A percentile compares a stretch with the other conserved stretches of the same genome.
Evolutionary conservation across 2,888 invertebrate genomes (phyloP).

Genomic region (Megastigmus dorsalis): DNA sequence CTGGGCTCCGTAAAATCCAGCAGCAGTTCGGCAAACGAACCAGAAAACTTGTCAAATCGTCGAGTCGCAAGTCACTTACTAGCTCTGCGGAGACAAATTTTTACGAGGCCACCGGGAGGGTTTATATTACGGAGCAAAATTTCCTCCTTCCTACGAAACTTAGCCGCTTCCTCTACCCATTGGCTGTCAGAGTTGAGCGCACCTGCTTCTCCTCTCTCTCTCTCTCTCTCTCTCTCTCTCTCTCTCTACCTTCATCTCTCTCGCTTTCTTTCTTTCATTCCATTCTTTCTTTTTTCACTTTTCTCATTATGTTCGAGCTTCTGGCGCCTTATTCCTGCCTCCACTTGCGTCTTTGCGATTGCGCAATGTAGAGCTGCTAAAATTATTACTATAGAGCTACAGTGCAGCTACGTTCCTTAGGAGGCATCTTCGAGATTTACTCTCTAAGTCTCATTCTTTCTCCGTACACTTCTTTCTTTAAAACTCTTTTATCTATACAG

Average conservation of each 20-base stretch:
- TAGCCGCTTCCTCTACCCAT: background rate
- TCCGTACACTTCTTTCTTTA: too few species aligned
- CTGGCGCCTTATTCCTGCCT: slow-evolving; percentile 21
- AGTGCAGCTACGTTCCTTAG: too few species aligned
- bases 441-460: too few species aligned
- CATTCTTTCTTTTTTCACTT: slow-evolving; percentile 18
- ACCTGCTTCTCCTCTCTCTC: background rate
- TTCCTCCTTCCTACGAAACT: slow-evolving; percentile 12
- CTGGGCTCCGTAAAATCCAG: too few species aligned
- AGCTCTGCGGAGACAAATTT: slow-evolving; percentile 24
- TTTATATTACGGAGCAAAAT: slow-evolving; percentile 24
- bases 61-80: slow-evolving; percentile 27
- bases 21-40: too few species aligned
- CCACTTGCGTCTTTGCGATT: slow-evolving; percentile 7
- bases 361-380: background rate
- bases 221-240: background rate
- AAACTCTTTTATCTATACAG: too few species aligned
- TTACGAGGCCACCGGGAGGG: background rate
- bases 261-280: background rate
- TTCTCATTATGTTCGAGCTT: slow-evolving; percentile 33
- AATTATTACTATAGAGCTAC: too few species aligned
- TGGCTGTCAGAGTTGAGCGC: background rate
- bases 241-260: background rate
- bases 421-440: too few species aligned
- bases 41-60: slow-evolving; percentile 16